phyloP scores from a whole-genome alignment of 2,797 vertebrate genomes.

The Anableps anableps region DNA sequence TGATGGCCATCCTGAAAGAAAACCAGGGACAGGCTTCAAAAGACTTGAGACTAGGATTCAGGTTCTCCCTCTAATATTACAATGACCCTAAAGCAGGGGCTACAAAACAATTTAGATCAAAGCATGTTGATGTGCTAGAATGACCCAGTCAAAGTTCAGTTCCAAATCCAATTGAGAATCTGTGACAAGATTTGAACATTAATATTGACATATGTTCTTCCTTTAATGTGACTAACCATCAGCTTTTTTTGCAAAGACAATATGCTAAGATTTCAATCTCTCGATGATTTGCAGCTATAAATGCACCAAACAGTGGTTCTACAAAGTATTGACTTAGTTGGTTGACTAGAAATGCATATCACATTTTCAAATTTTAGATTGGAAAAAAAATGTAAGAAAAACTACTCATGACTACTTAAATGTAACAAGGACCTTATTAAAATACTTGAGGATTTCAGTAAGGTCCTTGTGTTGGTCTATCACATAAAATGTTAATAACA shows the following conservation, averaged over 20 bases:
- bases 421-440: too few relatives aligned
- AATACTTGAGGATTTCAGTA: too few relatives aligned
- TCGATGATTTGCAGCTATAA: background rate
- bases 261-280: background rate
- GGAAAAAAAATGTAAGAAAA: background rate
- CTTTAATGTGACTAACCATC: too few relatives aligned
- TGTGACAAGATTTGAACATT: background rate
- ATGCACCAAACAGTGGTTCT: background rate
- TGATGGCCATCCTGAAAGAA: background rate
- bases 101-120: background rate
- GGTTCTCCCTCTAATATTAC: too few relatives aligned
- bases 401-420: too few relatives aligned
- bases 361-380: background rate
- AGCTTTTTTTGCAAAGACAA: background rate
- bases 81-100: background rate
- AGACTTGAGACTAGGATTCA: too few relatives aligned
- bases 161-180: too few relatives aligned
- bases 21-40: too few relatives aligned
- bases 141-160: background rate
- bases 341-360: background rate
- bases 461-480: background rate
- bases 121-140: background rate
- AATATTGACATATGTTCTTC: background rate
- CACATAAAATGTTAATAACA: background rate
- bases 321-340: background rate